Base-by-base conservation (phyloP, 2,888 invertebrate species). In the Troides aeacus region DNA sequence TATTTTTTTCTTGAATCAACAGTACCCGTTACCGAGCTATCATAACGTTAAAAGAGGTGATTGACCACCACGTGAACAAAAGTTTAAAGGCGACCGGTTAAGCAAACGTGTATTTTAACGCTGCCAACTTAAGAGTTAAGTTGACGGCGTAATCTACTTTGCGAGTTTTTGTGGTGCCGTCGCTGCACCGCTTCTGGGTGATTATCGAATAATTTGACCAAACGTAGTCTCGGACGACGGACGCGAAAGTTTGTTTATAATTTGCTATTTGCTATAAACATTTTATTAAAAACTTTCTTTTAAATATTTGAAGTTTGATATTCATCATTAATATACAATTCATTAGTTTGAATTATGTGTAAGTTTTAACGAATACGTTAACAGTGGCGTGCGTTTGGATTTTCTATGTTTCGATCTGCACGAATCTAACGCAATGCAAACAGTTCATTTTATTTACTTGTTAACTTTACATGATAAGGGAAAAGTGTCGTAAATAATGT, bases 11-110 rank as follows among this genome's bases (percentile, higher is more conserved):
- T 72, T 71, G 72, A 78, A 82, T 81, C 81, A 84, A 83, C 78
- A 77, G 74, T 73, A 77, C 76, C 83, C 82, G 82, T 83, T 87
- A 88, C 85, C 81, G 84, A 82, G 84, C 83, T 76, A 77, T 81
- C 85, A 86, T 83, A 83, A 83, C 81, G 77, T 78, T 76, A 78
- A 73, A 77, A 78, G 78, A 86, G 85, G 86, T 86, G 80, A 81
- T 76, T 84, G 87, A 89, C 89, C 89, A 89, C 79, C 79, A 79
- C 74, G 72, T 72, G 70, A 61, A 70, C 68, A 39, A 59, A 21
- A 62, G 58, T 64, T 64, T 12, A 39, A 56, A n/a, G 24, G 23
- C 7, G n/a, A 62, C 65, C 62, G 50, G 63, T 18, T 63, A 70
- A 65, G 68, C 73, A 62, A 76, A 69, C 72, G 65, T 71, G 57